These are phyloP conservation scores for Anguilla marmorata DNA, from an alignment of 2,797 vertebrate genomes.

Conservation along the genomic window DNA sequence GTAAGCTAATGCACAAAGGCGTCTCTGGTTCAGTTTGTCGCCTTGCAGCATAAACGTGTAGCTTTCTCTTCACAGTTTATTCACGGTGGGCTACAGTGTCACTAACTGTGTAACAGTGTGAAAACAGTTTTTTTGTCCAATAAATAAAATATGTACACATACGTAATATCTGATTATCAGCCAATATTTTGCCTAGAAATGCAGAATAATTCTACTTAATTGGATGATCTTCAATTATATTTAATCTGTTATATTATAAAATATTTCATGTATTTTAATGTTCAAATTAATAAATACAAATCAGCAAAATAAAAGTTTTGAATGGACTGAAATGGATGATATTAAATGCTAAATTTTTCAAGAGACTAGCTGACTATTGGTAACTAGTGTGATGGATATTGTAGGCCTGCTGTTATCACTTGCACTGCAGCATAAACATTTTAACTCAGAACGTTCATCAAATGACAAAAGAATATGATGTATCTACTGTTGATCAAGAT, in stretches of 20 bases:
- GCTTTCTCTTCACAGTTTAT: not conserved
- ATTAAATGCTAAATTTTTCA: not conserved
- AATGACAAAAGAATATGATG: not conserved
- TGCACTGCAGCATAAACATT: not conserved
- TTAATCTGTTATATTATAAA: not conserved
- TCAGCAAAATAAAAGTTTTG: not conserved
- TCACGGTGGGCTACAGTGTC: not conserved
- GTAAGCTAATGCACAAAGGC: not conserved
- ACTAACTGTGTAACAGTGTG: not conserved
- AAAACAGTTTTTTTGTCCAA: no score
- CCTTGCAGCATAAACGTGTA: slow-evolving; percentile 22
- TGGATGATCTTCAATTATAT: not conserved
- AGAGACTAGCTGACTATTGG: no score
- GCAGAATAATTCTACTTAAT: not conserved
- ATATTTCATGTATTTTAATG: not conserved
- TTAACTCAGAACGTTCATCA: not conserved
- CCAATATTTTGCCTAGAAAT: not conserved
- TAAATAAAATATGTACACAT: not conserved
- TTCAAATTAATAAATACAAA: not conserved
- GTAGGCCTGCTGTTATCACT: no score
- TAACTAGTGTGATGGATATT: no score
- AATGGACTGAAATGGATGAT: not conserved
- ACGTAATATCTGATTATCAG: not conserved
- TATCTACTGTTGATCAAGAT: not conserved
- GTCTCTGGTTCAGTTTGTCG: slow-evolving; percentile 32